These are phyloP conservation scores for Poliocrania exsul DNA, from an alignment of 2,797 vertebrate species.

Conservation along the genomic window DNA sequence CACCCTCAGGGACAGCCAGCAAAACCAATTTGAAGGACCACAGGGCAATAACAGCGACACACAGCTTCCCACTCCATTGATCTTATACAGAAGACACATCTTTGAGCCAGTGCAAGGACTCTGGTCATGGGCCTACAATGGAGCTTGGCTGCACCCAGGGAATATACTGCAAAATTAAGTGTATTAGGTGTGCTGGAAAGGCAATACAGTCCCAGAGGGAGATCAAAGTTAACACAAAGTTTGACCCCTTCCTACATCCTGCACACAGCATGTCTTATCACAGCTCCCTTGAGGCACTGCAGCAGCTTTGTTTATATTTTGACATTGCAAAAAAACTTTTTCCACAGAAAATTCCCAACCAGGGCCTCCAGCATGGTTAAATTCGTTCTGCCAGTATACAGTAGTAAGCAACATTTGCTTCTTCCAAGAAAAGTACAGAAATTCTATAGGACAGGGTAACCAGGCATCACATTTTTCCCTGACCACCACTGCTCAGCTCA, in stretches of 20 bases:
- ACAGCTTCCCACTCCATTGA: not conserved
- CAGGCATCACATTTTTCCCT: not conserved
- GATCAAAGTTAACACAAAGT: not conserved
- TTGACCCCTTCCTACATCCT: not conserved
- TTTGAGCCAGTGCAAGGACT: not conserved
- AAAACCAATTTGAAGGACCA: not conserved
- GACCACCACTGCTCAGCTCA: not conserved
- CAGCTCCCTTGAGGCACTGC: not conserved
- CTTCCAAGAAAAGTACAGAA: not conserved
- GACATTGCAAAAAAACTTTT: not conserved
- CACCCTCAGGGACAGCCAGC: not conserved
- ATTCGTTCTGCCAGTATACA: not conserved
- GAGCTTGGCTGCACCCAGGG: not conserved
- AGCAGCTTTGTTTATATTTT: not conserved
- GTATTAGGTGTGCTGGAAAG: not conserved
- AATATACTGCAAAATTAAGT: not conserved
- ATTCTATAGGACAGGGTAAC: not conserved
- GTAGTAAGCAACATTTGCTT: not conserved
- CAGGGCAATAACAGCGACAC: not conserved
- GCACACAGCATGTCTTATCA: not conserved
- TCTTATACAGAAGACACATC: not conserved
- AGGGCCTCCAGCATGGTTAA: not conserved
- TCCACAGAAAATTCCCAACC: not conserved
- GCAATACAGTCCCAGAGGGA: not conserved
- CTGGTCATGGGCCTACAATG: not conserved